Evolutionary conservation across 30 jellyfish, hydroid and myxozoan genomes (phyloP), one percentile per base, ranked within the genome.

Genomic region (Nemopilema nomurai): DNA sequence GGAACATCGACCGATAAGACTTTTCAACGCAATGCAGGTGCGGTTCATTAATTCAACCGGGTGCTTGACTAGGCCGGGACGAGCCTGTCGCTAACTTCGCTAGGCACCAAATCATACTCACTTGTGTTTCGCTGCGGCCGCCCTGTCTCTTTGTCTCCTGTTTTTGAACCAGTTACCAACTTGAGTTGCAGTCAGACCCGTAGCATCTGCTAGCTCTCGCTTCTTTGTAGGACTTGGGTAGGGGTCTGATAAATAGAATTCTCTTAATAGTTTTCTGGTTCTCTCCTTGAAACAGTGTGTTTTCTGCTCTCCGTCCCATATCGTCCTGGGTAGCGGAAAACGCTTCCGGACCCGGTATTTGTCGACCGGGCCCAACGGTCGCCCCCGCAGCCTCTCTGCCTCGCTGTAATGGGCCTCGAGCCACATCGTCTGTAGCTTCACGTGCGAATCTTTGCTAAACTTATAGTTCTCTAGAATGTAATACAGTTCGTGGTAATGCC

Each of bases 291-390:
- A 96, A 41, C 97, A 90, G 79, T 96, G 97, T 19, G 97, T 83
- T 71, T 87, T 96, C 74, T 96, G 97, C 82, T 96, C 99, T 29
- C 99, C 99, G 67, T 96, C 97, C 98, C 98, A 96, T 20, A 96
- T 96, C 30, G 98, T 96, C 49, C 97, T 74, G 23, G 99, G 99
- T 50, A 91, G 65, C 0, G 99, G 99, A 73, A 90, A 96, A 16
- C 98, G 94, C 90, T 96, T 96, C 31, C 99, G 67, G 22, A 96
- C 97, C n/a, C 99, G 93, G 86, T 90, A 96, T 77, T 91, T 91
- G 66, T 96, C 99, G 19, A 96, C 99, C 4, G 99, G 98, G 24
- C 98, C 98, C 18, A 96, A 89, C 7, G 97, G 97, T 18, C 98
- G 69, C 20, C 97, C 97, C 23, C 97, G 75, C 21, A 90, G 76